A percentile compares a stretch with the other conserved stretches of the same genome.
phyloP scores from a whole-genome alignment of 30 jellyfish, hydroid and myxozoan species.

The Cassiopea andromeda region DNA sequence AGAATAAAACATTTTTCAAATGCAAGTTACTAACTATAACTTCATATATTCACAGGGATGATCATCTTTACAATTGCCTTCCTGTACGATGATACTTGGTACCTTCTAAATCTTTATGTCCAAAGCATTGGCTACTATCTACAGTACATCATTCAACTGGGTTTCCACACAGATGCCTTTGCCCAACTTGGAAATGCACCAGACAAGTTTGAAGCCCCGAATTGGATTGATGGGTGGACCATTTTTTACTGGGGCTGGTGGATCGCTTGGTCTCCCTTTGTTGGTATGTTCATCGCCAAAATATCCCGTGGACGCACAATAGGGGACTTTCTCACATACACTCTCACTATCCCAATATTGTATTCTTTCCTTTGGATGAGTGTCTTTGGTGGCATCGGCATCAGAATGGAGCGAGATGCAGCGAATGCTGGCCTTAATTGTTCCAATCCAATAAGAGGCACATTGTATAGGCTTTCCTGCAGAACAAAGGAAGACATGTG shows the following conservation, averaged over 20 bases:
- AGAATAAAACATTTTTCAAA: too few species aligned
- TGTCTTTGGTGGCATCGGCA: background rate
- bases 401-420: background rate
- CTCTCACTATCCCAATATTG: background rate
- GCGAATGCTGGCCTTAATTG: background rate
- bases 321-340: background rate
- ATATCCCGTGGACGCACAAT: background rate
- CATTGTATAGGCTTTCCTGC: too few species aligned
- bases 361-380: too few species aligned
- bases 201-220: too few species aligned
- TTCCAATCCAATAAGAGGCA: too few species aligned
- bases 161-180: background rate
- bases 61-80: background rate
- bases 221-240: background rate
- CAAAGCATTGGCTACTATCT: background rate
- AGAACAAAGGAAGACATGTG: conserved; percentile 65
- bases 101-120: background rate
- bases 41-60: background rate
- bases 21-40: too few species aligned
- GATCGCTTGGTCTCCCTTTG: background rate
- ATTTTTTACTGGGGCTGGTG: background rate
- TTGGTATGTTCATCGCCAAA: background rate
- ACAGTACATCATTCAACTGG: background rate
- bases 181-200: background rate
- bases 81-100: background rate